These are phyloP conservation scores for Nibea albiflora DNA, from an alignment of 2,113 vertebrate species.

Conservation along the genomic window DNA sequence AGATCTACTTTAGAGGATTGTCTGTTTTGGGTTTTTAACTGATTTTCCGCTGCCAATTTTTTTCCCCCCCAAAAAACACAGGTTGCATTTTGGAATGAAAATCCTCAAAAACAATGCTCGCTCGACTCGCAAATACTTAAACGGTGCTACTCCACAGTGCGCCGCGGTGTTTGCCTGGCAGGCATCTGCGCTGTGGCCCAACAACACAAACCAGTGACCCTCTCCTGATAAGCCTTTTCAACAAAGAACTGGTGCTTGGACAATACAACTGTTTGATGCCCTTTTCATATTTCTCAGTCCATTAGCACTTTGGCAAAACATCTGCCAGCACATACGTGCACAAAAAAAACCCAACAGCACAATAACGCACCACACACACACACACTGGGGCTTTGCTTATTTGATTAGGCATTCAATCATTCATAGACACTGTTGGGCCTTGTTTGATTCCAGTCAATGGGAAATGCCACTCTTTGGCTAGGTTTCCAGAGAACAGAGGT, in stretches of 20 bases:
- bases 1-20: constrained; percentile 10
- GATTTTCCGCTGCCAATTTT: not conserved
- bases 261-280: constrained; percentile 68
- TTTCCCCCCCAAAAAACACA: not conserved
- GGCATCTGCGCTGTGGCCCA: constrained; percentile 35
- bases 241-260: constrained; percentile 62
- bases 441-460: constrained; percentile 51
- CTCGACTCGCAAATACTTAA: not conserved
- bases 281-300: constrained; percentile 66
- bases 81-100: not conserved
- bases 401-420: constrained; percentile 75
- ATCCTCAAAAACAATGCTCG: not conserved
- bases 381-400: constrained; percentile 25
- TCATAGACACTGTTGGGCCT: constrained; percentile 51
- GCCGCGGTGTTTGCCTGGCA: constrained; percentile 6
- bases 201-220: constrained; percentile 51
- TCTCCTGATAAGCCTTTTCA: constrained; percentile 55
- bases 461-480: constrained; percentile 51
- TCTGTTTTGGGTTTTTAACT: not conserved
- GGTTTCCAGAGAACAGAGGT: constrained; percentile 24
- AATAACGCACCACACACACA: constrained; percentile 23
- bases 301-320: constrained; percentile 55
- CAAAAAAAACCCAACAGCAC: not conserved
- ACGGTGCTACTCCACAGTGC: not conserved
- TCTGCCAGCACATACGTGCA: constrained; percentile 34